phyloP scores from a whole-genome alignment of 2,113 vertebrate genomes.

The Tapirus terrestris region DNA sequence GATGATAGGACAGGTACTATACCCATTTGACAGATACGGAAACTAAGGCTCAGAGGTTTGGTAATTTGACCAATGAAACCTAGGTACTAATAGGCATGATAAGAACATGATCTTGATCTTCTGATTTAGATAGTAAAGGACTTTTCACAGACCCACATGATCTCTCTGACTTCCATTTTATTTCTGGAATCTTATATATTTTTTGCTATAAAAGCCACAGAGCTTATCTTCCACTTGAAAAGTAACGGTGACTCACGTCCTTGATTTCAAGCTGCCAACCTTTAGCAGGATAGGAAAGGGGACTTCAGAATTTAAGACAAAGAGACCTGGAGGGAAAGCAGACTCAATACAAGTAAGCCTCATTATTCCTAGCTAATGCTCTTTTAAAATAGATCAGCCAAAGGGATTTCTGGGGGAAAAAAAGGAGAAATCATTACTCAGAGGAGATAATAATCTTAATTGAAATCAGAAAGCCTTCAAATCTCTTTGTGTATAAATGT shows the following conservation, averaged over 20 bases:
- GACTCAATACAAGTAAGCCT: conserved; percentile 29
- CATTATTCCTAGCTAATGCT: conserved; percentile 66
- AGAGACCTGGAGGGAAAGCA: not conserved
- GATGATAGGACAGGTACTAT: not conserved
- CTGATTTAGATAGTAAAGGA: not conserved
- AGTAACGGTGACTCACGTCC: conserved; percentile 22
- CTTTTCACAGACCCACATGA: not conserved
- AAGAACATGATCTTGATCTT: not conserved
- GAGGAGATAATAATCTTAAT: conserved; percentile 85
- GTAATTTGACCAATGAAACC: not conserved
- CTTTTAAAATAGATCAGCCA: conserved; percentile 73
- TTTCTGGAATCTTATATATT: conserved; percentile 15
- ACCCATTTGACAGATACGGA: not conserved
- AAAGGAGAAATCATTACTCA: conserved; percentile 72
- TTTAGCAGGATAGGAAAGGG: not conserved
- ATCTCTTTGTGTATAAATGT: conserved; percentile 78
- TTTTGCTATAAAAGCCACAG: conserved; percentile 33
- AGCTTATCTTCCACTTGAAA: conserved; percentile 37
- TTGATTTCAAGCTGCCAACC: conserved; percentile 41
- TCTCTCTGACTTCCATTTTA: not conserved
- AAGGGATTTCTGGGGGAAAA: conserved; percentile 73
- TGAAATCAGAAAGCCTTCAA: conserved; percentile 86
- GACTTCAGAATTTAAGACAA: conserved; percentile 60
- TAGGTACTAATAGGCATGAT: not conserved
- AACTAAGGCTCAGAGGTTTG: not conserved